phyloP scores from a whole-genome alignment of 2,888 invertebrate species.

The Lissocephala sabroskyi region DNA sequence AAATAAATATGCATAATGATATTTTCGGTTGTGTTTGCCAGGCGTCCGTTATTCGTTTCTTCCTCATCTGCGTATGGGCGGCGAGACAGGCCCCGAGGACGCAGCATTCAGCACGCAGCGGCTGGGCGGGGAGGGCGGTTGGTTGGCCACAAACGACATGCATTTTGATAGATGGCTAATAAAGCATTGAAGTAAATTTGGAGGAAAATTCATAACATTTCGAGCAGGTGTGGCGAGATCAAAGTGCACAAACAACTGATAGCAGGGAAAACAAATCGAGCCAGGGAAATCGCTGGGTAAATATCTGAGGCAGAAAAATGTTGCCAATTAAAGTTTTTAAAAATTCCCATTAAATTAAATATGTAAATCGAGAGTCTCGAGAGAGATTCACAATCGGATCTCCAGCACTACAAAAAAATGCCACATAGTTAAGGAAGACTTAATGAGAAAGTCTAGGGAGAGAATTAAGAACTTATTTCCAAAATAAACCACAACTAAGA shows the following conservation, averaged over 20 bases:
- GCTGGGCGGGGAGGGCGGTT: neutral
- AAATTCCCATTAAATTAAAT: too few species aligned
- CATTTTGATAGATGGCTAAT: neutral
- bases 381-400: too few species aligned
- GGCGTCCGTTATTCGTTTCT: neutral
- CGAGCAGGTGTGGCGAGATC: neutral
- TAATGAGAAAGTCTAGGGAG: too few species aligned
- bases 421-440: too few species aligned
- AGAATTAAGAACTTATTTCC: too few species aligned
- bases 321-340: too few species aligned
- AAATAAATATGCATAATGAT: slow-evolving; percentile 6
- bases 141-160: slow-evolving; percentile 5
- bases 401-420: too few species aligned
- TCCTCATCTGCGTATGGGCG: neutral
- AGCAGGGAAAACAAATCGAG: neutral
- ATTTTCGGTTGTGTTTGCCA: neutral
- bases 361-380: too few species aligned
- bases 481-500: too few species aligned
- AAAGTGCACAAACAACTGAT: neutral
- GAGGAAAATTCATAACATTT: neutral
- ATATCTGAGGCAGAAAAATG: too few species aligned
- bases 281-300: too few species aligned
- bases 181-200: neutral
- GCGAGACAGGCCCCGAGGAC: too few species aligned
- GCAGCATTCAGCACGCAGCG: neutral